Conservation (phyloP, 2,797 vertebrate species). For the Arctocebus calabarensis region DNA sequence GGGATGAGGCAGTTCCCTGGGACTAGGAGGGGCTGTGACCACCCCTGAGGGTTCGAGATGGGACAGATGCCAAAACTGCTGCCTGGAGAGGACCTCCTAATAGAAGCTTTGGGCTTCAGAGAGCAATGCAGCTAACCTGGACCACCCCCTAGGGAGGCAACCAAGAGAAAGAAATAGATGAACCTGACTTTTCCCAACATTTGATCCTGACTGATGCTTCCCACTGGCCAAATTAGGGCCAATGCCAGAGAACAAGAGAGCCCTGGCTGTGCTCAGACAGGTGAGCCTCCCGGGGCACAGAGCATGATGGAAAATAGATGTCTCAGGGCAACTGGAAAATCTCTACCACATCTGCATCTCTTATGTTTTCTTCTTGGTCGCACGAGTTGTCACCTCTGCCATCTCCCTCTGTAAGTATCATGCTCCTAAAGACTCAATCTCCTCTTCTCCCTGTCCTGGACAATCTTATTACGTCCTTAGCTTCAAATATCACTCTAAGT, state of each 20-base stretch:
- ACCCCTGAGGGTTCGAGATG: not conserved
- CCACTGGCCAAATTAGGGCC: not conserved
- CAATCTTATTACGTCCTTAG: not conserved
- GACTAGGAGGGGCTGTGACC: not conserved
- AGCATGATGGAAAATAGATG: not conserved
- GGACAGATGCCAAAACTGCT: not conserved
- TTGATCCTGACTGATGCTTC: not conserved
- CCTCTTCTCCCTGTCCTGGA: not conserved
- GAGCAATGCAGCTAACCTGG: not conserved
- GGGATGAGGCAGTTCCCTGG: not conserved
- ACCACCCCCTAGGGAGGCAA: not conserved
- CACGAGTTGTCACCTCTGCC: not conserved
- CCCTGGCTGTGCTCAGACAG: rapidly evolving
- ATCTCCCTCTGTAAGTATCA: not conserved
- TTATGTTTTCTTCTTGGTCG: not conserved
- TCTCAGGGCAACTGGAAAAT: not conserved
- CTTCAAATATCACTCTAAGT: not conserved
- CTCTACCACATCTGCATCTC: no score
- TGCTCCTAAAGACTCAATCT: not conserved
- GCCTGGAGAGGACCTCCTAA: not conserved
- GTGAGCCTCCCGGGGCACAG: not conserved
- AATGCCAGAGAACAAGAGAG: not conserved
- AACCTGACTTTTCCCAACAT: not conserved
- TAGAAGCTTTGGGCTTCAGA: not conserved
- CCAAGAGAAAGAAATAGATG: not conserved